Base-by-base conservation (phyloP, 2,113 vertebrate species). In the Parotia lawesii region DNA sequence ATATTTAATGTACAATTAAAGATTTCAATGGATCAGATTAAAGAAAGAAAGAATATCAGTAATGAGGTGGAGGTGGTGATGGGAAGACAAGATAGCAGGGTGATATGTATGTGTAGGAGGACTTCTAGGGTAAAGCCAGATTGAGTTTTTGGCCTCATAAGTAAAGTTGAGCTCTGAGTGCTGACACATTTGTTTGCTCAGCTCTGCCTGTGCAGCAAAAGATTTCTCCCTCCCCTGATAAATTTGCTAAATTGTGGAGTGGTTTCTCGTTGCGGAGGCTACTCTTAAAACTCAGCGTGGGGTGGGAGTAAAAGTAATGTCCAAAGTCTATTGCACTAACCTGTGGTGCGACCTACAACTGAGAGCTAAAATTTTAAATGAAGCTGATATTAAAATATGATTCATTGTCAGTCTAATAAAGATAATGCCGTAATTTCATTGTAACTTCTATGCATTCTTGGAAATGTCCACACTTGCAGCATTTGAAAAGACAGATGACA, bases 11-110 rank as follows among this genome's bases (percentile, higher is more conserved):
- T 79, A 74, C 72, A 85, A 80, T 83, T 93, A 88, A 93, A 76
- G 57, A 73, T 70, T 93, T 89, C 50, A 89, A 33, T 0, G 2
- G 42, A 93, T 82, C 84, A 73, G 42, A 33, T 89, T 87, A 75
- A 75, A 69, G 73, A 93, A 90, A 66, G 62, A 93, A 66, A 92
- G 87, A 82, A 75, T 51, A 85, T 29, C 62, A 66, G 74, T 89
- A 94, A 91, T 61, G 71, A 95, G 74, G 77, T 95, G 96, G 93
- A 94, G 94, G 93, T 96, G 89, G 86, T 96, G 91, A 94, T 93
- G 66, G 81, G 91, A 96, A 96, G 95, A 92, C 62, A 95, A 95
- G 91, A 86, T 72, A 90, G 87, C n/a, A 50, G 79, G 67, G 82
- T 94, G 91, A 92, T 89, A 73, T 7, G 47, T 62, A 37, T 27